These are phyloP conservation scores for Malacoctenus gilli DNA, from an alignment of 2,797 vertebrate species.

Conservation along the genomic window DNA sequence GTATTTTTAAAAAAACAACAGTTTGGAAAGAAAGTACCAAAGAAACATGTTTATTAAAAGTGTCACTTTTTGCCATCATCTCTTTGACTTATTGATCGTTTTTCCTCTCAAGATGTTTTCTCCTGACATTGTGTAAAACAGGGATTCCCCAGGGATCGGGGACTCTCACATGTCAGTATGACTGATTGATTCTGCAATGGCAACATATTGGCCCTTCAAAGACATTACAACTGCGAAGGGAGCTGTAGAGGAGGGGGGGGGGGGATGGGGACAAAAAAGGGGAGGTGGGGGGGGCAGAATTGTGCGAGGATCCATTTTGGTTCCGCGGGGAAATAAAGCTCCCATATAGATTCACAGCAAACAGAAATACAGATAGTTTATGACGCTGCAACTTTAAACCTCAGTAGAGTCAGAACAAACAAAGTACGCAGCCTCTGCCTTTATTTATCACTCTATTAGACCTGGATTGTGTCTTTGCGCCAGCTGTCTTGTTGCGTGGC, in stretches of 20 bases:
- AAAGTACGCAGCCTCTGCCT: slow-evolving; percentile 10
- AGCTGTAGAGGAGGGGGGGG: slow-evolving; percentile 21
- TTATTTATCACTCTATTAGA: slow-evolving; percentile 16
- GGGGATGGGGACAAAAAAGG: slow-evolving; percentile 18
- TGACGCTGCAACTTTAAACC: slow-evolving; percentile 33
- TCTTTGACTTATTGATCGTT: slow-evolving; percentile 4
- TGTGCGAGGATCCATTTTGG: slow-evolving; percentile 48
- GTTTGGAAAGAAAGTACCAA: neutral
- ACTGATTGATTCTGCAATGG: slow-evolving; percentile 59
- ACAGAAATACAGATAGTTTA: slow-evolving; percentile 45
- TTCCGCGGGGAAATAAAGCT: slow-evolving; percentile 64
- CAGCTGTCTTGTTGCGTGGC: slow-evolving; percentile 17
- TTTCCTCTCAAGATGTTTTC: slow-evolving; percentile 10
- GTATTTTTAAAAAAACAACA: neutral
- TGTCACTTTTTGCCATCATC: slow-evolving; percentile 1
- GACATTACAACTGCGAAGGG: slow-evolving; percentile 30
- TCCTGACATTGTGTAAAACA: slow-evolving; percentile 39
- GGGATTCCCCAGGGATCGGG: slow-evolving; percentile 47
- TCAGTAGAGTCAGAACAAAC: slow-evolving; percentile 21
- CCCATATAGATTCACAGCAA: slow-evolving; percentile 47
- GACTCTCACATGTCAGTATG: slow-evolving; percentile 47
- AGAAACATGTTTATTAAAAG: slow-evolving; percentile 2
- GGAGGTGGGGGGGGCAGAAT: slow-evolving; percentile 44
- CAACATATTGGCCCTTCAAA: slow-evolving; percentile 63
- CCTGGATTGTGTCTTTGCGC: slow-evolving; percentile 18